Evolutionary conservation across 2,113 vertebrate species (phyloP), one percentile per base, ranked within the genome.

Genomic region (Patagioenas fasciata): DNA sequence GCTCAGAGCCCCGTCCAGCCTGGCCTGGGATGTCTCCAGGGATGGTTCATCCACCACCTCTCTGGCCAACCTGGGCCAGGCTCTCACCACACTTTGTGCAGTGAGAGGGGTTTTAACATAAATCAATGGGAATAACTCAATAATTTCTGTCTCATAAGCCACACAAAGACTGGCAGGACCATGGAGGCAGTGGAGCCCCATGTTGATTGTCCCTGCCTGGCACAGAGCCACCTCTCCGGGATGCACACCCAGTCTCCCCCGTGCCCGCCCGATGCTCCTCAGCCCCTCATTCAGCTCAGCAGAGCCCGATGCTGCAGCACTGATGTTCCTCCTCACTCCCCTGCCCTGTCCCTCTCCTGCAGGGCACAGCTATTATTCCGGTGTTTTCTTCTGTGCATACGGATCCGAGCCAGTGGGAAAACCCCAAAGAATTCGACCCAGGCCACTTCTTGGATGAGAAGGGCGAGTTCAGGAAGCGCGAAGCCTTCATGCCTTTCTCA

Each of bases 401-500:
- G 25, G 96, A 97, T 24, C 89, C 92, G 23, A 89, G 56, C 19
- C 94, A 95, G 64, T 97, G 95, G 94, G 61, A 97, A 28, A 96
- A 94, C 13, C 96, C 96, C 3, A 31, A 77, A 13, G 15, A 75
- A 26, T 32, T 97, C 4, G 15, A 97, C 40, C 97, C 96, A 7
- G 2, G 64, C 1, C 93, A 95, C 53, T 97, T 97, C 85, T 56
- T 97, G 70, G 91, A 97, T 20, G 85, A 93, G 70, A 90, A 94
- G 15, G 95, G 94, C 26, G 60, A 91, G 80, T 96, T 96, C 91
- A 79, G 90, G 85, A 96, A 91, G 73, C 86, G 29, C 0, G 71
- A 97, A 7, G 95, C 96, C 31, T 96, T 93, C 80, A 85, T 96
- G 84, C 58, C 93, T 6, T 97, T 97, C 79, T 96, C 94, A 2